Evolutionary conservation across 2,888 invertebrate species (phyloP), one percentile per base, ranked within the genome.

Genomic region (Eueremaeus valkanovi): DNA sequence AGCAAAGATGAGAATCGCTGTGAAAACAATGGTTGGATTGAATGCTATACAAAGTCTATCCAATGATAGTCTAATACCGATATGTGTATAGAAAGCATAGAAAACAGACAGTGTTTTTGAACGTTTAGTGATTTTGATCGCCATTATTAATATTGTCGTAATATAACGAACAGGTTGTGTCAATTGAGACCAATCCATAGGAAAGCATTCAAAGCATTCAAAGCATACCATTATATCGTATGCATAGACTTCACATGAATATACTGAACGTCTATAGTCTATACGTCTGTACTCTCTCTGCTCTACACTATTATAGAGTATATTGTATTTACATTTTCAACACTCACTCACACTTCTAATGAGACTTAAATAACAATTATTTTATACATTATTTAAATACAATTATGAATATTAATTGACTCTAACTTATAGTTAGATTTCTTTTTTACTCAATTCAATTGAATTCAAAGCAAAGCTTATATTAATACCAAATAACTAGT

Each of bases 111-210:
- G n/a, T n/a, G n/a, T n/a, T n/a, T n/a, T n/a, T n/a, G n/a, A 11
- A 29, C 29, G 29, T 29, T 24, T 55, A n/a, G 21, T 13, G 55
- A 55, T 55, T 55, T 11, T 27, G 58, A 58, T 58, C 58, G 58
- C 58, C 58, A 58, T 58, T 58, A 18, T 29, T 51, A 24, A 21
- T n/a, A 40, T 11, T 40, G 40, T 11, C 5, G 8, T 49, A 5
- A 2, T 21, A 18, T 49, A 13, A 16, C 58, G 58, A 58, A 58
- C 58, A 58, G 58, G 58, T 58, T 58, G 58, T 58, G 58, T 31
- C 58, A 11, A 58, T 58, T 29, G 31, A 49, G 49, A 49, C 49
- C 49, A 40, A 40, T 40, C n/a, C n/a, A n/a, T n/a, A n/a, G n/a
- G n/a, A 49, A 21, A 21, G 49, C 49, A 21, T 11, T 21, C 49